These are phyloP conservation scores for Standfussiana lucernea DNA, from an alignment of 2,888 invertebrate species.

Conservation along the genomic window DNA sequence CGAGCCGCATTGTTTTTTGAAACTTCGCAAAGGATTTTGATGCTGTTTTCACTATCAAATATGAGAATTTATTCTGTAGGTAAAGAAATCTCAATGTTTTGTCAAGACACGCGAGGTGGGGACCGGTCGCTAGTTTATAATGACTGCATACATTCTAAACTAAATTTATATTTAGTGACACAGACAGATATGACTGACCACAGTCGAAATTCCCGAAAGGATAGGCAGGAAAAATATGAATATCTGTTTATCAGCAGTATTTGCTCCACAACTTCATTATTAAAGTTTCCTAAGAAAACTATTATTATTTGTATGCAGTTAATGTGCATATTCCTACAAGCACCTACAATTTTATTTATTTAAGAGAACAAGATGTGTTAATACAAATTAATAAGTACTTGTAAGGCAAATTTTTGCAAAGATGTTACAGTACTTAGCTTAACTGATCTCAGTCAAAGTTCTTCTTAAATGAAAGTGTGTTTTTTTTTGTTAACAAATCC, in stretches of 20 bases:
- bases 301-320: neutral
- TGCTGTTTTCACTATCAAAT: too few species aligned
- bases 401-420: too few species aligned
- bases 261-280: neutral
- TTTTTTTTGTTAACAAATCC: neutral
- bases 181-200: neutral
- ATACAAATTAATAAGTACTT: too few species aligned
- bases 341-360: too few species aligned
- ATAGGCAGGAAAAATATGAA: too few species aligned
- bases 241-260: neutral
- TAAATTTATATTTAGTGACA: neutral
- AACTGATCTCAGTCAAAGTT: neutral
- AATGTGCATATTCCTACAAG: neutral
- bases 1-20: neutral
- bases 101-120: too few species aligned
- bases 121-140: too few species aligned
- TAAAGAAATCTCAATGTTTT: neutral
- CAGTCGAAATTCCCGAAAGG: neutral
- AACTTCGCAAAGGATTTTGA: neutral
- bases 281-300: too few species aligned
- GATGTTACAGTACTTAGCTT: neutral
- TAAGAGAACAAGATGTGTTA: too few species aligned
- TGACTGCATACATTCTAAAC: too few species aligned
- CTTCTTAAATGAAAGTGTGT: neutral
- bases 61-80: neutral